Percentiles rank a stretch among this genome's conserved stretches.
Conservation (phyloP, 1,140 invertebrate species). For the Drosophila lacertosa region DNA sequence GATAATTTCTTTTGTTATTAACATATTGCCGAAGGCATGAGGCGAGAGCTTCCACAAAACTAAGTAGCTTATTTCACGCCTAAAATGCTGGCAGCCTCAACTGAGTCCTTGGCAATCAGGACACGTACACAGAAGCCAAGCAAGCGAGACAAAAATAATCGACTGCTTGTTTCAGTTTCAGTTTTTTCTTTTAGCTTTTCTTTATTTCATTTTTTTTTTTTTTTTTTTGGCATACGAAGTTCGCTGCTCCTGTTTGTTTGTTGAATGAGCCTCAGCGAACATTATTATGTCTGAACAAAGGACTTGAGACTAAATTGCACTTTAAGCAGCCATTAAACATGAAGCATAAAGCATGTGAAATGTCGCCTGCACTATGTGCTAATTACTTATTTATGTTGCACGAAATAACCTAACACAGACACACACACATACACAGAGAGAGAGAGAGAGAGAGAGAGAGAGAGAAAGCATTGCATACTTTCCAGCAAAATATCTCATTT, state of each 20-base stretch:
- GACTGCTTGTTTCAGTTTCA: constrained; percentile 33
- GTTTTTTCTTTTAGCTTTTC: not conserved
- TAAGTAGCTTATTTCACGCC: constrained; percentile 53
- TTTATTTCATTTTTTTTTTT: not conserved
- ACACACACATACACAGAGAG: constrained; percentile 3
- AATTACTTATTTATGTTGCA: constrained; percentile 53
- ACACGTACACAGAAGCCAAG: constrained; percentile 35
- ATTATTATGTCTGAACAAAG: constrained; percentile 48
- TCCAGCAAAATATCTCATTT: constrained; percentile 29
- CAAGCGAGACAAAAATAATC: constrained; percentile 40
- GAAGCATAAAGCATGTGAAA: constrained; percentile 34
- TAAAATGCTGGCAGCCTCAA: constrained; percentile 27
- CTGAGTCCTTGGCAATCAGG: constrained; percentile 16
- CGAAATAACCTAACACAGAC: constrained; percentile 16
- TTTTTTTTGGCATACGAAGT: constrained; percentile 27
- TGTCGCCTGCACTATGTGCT: constrained; percentile 41
- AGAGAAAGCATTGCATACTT: constrained; percentile 38
- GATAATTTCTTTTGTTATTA: constrained; percentile 54
- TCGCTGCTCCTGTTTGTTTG: constrained; percentile 50
- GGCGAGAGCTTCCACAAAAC: constrained; percentile 7
- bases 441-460: not conserved
- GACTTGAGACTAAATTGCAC: constrained; percentile 53
- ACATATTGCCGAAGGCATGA: constrained; percentile 35
- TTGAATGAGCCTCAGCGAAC: constrained; percentile 16
- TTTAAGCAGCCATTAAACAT: constrained; percentile 53